Evolutionary conservation across 2,888 invertebrate genomes (phyloP).

Genomic region (Thera britannica): DNA sequence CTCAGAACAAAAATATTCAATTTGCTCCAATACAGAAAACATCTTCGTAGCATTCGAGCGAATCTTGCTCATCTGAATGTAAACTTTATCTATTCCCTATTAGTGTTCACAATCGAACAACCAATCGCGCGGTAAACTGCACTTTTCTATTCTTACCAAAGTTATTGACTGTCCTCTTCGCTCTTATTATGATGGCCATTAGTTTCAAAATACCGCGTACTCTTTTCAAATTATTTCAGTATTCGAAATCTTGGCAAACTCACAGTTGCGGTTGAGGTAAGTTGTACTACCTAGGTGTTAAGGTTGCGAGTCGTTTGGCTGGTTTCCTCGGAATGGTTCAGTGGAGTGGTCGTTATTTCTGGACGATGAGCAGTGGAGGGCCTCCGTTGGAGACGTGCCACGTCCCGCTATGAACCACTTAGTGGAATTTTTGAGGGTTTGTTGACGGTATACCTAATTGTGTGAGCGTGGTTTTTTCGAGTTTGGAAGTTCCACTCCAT

Average conservation of each 20-base stretch:
- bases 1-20: conserved; percentile 31
- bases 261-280: conserved; percentile 3
- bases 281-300: neutral
- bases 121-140: conserved; percentile 32
- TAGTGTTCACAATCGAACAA: conserved; percentile 40
- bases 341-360: conserved; percentile 63
- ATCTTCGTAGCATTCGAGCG: conserved; percentile 21
- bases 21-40: conserved; percentile 28
- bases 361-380: conserved; percentile 58
- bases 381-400: conserved; percentile 30
- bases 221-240: conserved; percentile 23
- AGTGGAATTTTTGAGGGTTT: conserved; percentile 34
- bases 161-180: conserved; percentile 24
- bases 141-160: conserved; percentile 23
- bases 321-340: conserved; percentile 35
- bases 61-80: conserved; percentile 30
- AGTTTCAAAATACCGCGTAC: conserved; percentile 37
- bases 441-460: conserved; percentile 36
- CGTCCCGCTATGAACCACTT: conserved; percentile 33
- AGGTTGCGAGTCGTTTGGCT: conserved; percentile 23
- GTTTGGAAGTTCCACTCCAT: neutral
- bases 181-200: conserved; percentile 37
- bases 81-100: conserved; percentile 41
- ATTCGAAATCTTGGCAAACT: conserved; percentile 15
- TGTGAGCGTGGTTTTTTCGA: conserved; percentile 29